A percentile compares a stretch with the other conserved stretches of the same genome.
Evolutionary conservation across 2,888 invertebrate genomes (phyloP).

Genomic region (Oconnorella tubifera): DNA sequence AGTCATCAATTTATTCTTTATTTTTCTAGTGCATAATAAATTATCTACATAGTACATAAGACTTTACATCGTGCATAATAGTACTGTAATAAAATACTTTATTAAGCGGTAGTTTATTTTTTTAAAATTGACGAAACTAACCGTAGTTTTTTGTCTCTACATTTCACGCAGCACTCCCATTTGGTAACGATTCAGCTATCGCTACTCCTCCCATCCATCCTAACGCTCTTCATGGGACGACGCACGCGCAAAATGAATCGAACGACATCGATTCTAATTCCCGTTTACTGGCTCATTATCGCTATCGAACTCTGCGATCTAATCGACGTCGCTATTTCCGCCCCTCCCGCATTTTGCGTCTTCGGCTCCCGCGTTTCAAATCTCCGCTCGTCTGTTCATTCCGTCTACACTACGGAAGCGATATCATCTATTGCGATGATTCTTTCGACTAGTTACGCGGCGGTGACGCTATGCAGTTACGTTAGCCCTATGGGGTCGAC

Average conservation of each 20-base stretch:
- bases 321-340: constrained; percentile 29
- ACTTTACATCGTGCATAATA: too few species aligned
- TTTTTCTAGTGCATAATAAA: too few species aligned
- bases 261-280: constrained; percentile 28
- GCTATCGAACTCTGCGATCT: constrained; percentile 31
- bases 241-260: constrained; percentile 36
- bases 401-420: constrained; percentile 24
- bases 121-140: too few species aligned
- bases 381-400: constrained; percentile 14
- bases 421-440: constrained; percentile 26
- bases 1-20: too few species aligned
- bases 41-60: too few species aligned
- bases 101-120: too few species aligned
- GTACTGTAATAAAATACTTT: too few species aligned
- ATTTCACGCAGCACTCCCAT: not conserved
- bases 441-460: constrained; percentile 22
- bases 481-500: constrained; percentile 27
- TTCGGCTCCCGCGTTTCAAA: constrained; percentile 22
- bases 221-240: constrained; percentile 35
- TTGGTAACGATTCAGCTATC: constrained; percentile 30
- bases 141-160: too few species aligned
- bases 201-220: constrained; percentile 29
- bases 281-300: constrained; percentile 35
- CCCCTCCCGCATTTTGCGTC: too few species aligned
- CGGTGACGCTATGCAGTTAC: constrained; percentile 35